phyloP scores from a whole-genome alignment of 2,113 vertebrate species.

The Thamnophis sirtalis region DNA sequence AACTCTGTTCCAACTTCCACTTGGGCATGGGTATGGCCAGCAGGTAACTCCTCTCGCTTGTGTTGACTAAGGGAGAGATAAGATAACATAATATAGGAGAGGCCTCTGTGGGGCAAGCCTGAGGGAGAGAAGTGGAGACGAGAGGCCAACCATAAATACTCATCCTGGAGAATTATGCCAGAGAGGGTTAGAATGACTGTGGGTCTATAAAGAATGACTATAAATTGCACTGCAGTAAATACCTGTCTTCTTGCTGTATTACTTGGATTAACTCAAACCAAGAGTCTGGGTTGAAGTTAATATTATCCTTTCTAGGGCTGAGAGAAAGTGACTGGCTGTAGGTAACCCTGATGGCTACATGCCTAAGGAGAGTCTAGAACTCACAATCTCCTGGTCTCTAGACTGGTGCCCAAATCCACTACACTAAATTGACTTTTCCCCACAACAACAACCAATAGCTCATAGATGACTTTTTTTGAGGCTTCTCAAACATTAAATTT shows the following conservation, averaged over 20 bases:
- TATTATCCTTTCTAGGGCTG: not conserved
- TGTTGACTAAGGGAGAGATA: too few relatives aligned
- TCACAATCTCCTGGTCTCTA: not conserved
- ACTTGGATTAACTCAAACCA: not conserved
- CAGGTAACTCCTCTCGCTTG: too few relatives aligned
- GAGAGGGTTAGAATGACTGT: not conserved
- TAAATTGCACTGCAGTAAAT: not conserved
- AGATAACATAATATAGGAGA: too few relatives aligned
- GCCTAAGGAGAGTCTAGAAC: not conserved
- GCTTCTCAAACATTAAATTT: not conserved
- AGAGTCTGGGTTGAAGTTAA: too few relatives aligned
- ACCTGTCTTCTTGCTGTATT: not conserved
- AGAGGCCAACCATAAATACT: too few relatives aligned
- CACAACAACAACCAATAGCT: not conserved
- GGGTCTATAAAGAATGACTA: not conserved
- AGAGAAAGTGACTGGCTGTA: not conserved
- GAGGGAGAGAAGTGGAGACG: too few relatives aligned
- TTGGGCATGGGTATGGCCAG: too few relatives aligned
- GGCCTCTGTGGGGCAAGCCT: too few relatives aligned
- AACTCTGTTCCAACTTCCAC: too few relatives aligned
- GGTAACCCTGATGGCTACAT: not conserved
- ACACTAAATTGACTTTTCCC: not conserved
- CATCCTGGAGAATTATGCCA: not conserved
- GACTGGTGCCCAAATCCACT: not conserved
- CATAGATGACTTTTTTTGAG: not conserved